A percentile compares a stretch with the other conserved stretches of the same genome.
Conservation (phyloP, 2,888 invertebrate species). For the Sussaba pulchella region DNA sequence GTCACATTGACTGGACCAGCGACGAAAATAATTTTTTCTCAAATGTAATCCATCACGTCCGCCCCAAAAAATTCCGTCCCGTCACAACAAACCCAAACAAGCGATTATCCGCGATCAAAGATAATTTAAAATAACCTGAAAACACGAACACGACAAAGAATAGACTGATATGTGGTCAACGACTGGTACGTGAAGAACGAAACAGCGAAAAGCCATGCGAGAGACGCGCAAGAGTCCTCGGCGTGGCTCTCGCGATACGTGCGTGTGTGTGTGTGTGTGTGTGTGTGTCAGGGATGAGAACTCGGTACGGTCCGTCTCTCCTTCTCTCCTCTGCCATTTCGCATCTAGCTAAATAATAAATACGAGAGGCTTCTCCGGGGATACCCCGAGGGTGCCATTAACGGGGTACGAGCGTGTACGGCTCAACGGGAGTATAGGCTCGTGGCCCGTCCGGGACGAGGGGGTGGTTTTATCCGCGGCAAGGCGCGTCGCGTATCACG, state of each 20-base stretch:
- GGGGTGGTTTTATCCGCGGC: conserved; percentile 71
- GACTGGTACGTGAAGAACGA: conserved; percentile 2
- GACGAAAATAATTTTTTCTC: too few relatives aligned
- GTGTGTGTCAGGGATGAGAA: conserved; percentile 24
- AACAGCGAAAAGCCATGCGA: conserved; percentile 35
- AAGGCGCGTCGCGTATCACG: conserved; percentile 69
- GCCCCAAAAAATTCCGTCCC: not conserved
- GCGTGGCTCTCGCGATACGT: too few relatives aligned
- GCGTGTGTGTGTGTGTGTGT: too few relatives aligned
- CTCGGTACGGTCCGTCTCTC: conserved; percentile 40
- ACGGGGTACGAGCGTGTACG: conserved; percentile 79
- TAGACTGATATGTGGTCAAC: not conserved
- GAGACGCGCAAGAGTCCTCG: conserved; percentile 9
- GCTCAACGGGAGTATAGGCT: conserved; percentile 55
- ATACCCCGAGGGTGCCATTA: conserved; percentile 84
- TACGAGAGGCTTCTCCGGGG: conserved; percentile 82
- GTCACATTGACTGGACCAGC: too few relatives aligned
- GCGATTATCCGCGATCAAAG: too few relatives aligned
- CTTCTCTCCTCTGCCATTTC: conserved; percentile 69
- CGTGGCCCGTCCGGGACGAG: conserved; percentile 24
- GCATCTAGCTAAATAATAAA: conserved; percentile 82
- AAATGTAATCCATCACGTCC: too few relatives aligned
- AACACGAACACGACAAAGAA: not conserved
- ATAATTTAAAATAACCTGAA: too few relatives aligned
- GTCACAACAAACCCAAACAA: too few relatives aligned